Evolutionary conservation across 2,888 invertebrate species (phyloP).

Genomic region (Cremastobaeus sp.): DNA sequence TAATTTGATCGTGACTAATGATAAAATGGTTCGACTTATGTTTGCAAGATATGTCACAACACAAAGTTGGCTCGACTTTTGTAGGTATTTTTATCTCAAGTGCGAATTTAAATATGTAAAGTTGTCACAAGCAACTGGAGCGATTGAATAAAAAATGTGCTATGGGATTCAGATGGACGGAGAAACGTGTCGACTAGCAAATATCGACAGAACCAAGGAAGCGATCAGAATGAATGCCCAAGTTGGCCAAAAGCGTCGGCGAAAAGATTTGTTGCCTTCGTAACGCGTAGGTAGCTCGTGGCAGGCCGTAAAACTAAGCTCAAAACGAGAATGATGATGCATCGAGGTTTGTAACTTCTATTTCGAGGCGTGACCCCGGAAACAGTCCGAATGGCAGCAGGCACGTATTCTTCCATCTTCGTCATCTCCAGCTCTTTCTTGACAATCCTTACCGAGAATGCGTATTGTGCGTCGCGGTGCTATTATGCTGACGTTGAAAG

Average conservation of each 20-base stretch:
- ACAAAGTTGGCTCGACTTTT: no score
- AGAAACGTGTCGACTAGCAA: slow-evolving; percentile 54
- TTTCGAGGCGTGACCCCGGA: slow-evolving; percentile 76
- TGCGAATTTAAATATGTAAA: no score
- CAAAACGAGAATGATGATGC: slow-evolving; percentile 73
- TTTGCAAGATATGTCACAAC: no score
- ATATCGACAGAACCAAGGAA: slow-evolving; percentile 57
- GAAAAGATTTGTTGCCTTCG: slow-evolving; percentile 64
- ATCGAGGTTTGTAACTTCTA: slow-evolving; percentile 72
- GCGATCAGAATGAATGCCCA: slow-evolving; percentile 57
- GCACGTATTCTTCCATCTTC: slow-evolving; percentile 60
- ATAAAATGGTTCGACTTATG: slow-evolving; percentile 17
- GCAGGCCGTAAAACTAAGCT: slow-evolving; percentile 73
- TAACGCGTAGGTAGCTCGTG: slow-evolving; percentile 71
- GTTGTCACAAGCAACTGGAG: no score
- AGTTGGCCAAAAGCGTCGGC: slow-evolving; percentile 58
- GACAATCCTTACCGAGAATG: slow-evolving; percentile 62
- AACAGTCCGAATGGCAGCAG: slow-evolving; percentile 69
- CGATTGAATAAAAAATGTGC: no score
- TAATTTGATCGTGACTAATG: slow-evolving; percentile 39
- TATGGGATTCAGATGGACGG: slow-evolving; percentile 15
- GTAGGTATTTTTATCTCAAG: no score
- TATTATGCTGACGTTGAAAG: slow-evolving; percentile 61
- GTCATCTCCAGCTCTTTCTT: slow-evolving; percentile 47
- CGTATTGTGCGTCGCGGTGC: slow-evolving; percentile 65